Base-by-base conservation (phyloP, 2,888 invertebrate genomes). In the Terebella lapidaria region DNA sequence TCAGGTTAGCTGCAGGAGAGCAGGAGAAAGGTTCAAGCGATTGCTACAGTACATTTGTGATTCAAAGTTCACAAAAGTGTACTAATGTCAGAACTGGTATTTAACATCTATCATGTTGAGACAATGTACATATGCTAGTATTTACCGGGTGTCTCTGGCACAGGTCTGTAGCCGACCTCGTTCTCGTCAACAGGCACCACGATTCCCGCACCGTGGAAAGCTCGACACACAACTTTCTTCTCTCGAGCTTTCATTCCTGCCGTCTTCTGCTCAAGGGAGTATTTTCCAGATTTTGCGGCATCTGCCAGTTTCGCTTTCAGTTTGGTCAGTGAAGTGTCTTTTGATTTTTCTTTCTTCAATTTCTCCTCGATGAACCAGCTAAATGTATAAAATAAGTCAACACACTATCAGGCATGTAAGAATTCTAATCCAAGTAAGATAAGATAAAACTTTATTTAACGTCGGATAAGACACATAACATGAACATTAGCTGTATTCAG, bases 111-210 rank as follows among this genome's bases (percentile, higher is more conserved):
- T 35, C 42, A 35, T n/a, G n/a, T 35, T 15, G 10, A 35, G n/a
- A 35, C 10, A n/a, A 35, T 35, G n/a, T 35, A 35, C n/a, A 10
- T 15, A 35, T 35, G 10, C 42, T 35, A 15, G n/a, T 35, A 35
- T n/a, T 10, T 15, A 80, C 81, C 79, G 69, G 78, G 71, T 29
- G 86, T 87, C 70, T 88, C 88, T 45, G 86, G 85, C 83, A 87
- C 74, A 58, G 79, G 79, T 64, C 96, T 85, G 76, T 96, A 96
- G 0, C 96, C 96, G 2, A 92, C 75, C 73, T 91, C 87, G 77
- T 89, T 89, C 47, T 72, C 73, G 71, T 92, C 84, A 59, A 88
- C 88, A 0, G 93, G 93, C 1, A 94, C 94, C 3, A 76, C 77
- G 52, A 79, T 73, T 0, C 79, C 79, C 25, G 76, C 77, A 1